phyloP scores from a whole-genome alignment of 2,888 invertebrate species.

The Pristionchus japonicus region DNA sequence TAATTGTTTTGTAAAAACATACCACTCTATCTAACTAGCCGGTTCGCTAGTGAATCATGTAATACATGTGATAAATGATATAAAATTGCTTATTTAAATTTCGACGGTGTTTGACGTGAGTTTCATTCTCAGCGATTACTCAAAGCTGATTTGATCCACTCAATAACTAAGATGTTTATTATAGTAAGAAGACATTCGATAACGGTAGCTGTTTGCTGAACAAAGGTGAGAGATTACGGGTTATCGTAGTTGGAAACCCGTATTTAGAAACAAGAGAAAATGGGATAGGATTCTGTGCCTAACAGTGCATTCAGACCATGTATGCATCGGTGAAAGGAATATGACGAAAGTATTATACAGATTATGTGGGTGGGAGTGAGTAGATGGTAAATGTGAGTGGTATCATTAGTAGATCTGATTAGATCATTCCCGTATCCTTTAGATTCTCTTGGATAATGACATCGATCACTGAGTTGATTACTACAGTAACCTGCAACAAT shows the following conservation, averaged over 20 bases:
- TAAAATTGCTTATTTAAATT: not conserved
- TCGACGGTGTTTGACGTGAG: not conserved
- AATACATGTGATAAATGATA: not conserved
- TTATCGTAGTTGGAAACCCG: too few species aligned
- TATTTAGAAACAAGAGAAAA: too few species aligned
- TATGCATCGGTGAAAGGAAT: not conserved
- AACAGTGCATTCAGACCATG: not conserved
- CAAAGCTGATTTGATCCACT: not conserved
- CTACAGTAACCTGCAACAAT: constrained; percentile 47
- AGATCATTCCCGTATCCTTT: constrained; percentile 71
- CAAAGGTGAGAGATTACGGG: not conserved
- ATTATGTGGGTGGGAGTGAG: not conserved
- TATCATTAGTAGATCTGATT: not conserved
- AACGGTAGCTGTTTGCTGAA: not conserved
- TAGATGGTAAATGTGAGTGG: too few species aligned
- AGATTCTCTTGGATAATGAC: constrained; percentile 70
- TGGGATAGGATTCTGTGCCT: not conserved
- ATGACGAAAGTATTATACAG: not conserved
- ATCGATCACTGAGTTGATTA: constrained; percentile 72
- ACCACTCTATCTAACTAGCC: not conserved
- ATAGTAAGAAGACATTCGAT: not conserved
- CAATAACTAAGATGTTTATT: not conserved
- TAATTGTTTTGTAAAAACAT: not conserved
- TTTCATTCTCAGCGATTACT: constrained; percentile 22
- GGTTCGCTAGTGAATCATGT: too few species aligned